Evolutionary conservation across 2,888 invertebrate genomes (phyloP).

Genomic region (Saturnia japonica): DNA sequence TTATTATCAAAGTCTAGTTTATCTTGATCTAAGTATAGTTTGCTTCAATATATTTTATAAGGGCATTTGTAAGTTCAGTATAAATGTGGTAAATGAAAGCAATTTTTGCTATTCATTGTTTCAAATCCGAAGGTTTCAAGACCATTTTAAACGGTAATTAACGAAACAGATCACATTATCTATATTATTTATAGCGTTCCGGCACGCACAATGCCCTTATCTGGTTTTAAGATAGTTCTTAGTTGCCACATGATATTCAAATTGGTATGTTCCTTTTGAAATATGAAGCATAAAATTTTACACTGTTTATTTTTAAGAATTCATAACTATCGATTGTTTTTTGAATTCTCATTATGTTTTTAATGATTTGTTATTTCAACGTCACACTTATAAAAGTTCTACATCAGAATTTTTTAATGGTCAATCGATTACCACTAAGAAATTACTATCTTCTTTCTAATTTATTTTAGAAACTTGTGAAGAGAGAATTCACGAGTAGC

Average conservation of each 20-base stretch:
- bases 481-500: no score
- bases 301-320: not conserved
- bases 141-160: conserved; percentile 49
- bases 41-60: not conserved
- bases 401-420: no score
- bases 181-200: conserved; percentile 50
- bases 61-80: conserved; percentile 22
- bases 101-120: conserved; percentile 30
- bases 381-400: not conserved
- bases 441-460: no score
- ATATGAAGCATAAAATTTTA: not conserved
- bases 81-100: conserved; percentile 33
- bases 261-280: not conserved
- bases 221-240: conserved; percentile 32
- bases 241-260: not conserved
- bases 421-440: no score
- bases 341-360: not conserved
- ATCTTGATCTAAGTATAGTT: not conserved
- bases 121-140: conserved; percentile 34
- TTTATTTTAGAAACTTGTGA: no score
- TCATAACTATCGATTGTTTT: not conserved
- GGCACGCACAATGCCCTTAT: conserved; percentile 54
- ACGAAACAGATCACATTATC: conserved; percentile 44
- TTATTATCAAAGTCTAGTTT: conserved; percentile 1
- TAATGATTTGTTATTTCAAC: not conserved